phyloP scores from a whole-genome alignment of 92 coral and sea anemone genomes.

The Phenganax stokvisi region DNA sequence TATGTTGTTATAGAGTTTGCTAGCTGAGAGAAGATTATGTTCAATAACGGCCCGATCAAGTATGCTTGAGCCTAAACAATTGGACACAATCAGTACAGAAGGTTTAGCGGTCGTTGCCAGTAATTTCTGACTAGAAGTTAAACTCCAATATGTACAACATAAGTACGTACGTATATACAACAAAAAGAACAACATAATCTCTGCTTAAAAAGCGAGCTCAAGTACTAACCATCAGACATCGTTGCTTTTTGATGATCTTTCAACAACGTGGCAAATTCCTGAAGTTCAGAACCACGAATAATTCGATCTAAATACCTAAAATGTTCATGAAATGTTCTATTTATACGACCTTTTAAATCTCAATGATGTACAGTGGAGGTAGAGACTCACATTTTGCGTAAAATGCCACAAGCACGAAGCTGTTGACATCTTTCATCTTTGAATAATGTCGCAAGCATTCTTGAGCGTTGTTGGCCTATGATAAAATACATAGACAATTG shows the following conservation, averaged over 20 bases:
- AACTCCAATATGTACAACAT: too few species aligned
- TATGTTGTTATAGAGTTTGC: conserved; percentile 93
- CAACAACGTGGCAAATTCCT: conserved; percentile 82
- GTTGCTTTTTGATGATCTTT: conserved; percentile 94
- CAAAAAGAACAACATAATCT: too few species aligned
- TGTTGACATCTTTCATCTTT: conserved; percentile 99
- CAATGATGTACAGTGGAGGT: background rate
- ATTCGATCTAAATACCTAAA: conserved; percentile 92
- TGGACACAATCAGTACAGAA: background rate
- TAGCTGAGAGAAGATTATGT: conserved; percentile 91
- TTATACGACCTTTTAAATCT: background rate
- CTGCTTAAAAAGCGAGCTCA: background rate
- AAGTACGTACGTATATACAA: too few species aligned
- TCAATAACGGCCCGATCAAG: conserved; percentile 98
- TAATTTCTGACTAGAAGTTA: background rate
- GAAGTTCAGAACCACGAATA: conserved; percentile 93
- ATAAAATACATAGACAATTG: background rate
- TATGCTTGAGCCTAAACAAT: conserved; percentile 74
- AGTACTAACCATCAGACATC: conserved; percentile 74
- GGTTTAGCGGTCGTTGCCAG: background rate
- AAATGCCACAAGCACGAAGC: conserved; percentile 88
- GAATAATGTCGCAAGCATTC: conserved; percentile 87
- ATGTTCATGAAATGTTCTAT: background rate
- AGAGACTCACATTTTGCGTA: conserved; percentile 77
- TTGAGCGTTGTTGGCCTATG: conserved; percentile 91